Conservation (phyloP, 2,888 invertebrate genomes). For the Melanostoma scalare region DNA sequence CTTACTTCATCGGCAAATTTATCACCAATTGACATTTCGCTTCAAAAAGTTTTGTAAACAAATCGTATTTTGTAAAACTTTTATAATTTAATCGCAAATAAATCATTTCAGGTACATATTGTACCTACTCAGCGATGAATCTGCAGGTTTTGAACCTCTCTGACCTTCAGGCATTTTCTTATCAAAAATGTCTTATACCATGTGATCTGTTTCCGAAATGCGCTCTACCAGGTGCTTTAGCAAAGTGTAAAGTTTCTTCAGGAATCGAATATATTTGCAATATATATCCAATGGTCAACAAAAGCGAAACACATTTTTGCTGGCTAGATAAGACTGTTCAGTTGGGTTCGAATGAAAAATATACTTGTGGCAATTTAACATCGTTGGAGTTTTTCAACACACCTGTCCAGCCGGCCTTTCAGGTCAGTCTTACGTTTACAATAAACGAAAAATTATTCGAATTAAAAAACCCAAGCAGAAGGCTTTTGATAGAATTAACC, state of each 20-base stretch:
- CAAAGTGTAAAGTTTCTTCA: conserved; percentile 46
- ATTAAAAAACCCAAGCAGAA: conserved; percentile 27
- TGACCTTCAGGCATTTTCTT: conserved; percentile 37
- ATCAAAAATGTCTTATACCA: conserved; percentile 60
- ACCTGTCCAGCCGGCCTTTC: background rate
- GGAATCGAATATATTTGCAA: conserved; percentile 54
- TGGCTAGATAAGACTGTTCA: conserved; percentile 55
- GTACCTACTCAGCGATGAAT: conserved; percentile 29
- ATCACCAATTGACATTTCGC: conserved; percentile 16
- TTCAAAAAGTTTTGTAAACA: conserved; percentile 20
- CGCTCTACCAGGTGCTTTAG: conserved; percentile 44
- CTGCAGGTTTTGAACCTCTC: conserved; percentile 44
- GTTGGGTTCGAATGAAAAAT: conserved; percentile 23
- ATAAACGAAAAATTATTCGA: conserved; percentile 69
- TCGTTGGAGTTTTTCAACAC: conserved; percentile 35
- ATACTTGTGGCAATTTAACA: background rate
- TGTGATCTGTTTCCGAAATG: conserved; percentile 39
- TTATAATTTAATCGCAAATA: conserved; percentile 5
- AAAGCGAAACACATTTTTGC: conserved; percentile 21
- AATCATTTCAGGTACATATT: background rate
- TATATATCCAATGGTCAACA: conserved; percentile 52
- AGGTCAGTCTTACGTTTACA: conserved; percentile 40
- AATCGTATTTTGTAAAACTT: background rate
- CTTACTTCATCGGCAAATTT: background rate
- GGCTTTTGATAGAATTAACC: conserved; percentile 41